phyloP scores from a whole-genome alignment of 1,140 invertebrate species.

The Tetraneura akinire region DNA sequence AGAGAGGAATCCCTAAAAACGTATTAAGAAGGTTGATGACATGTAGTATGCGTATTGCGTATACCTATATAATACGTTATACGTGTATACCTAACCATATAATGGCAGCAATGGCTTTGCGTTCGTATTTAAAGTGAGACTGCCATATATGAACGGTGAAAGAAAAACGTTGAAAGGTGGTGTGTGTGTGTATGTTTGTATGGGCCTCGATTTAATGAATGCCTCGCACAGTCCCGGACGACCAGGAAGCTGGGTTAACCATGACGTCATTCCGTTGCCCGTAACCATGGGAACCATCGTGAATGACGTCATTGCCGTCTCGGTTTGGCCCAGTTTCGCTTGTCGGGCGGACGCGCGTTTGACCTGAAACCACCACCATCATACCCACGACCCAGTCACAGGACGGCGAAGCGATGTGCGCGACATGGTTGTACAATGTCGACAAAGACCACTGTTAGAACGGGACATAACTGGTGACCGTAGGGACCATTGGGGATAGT shows the following conservation, averaged over 20 bases:
- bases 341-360: slow-evolving; percentile 38
- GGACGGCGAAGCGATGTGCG: not conserved
- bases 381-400: too few species aligned
- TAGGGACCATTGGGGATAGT: not conserved
- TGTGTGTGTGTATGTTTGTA: not conserved
- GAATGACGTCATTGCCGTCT: slow-evolving; percentile 49
- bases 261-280: slow-evolving; percentile 35
- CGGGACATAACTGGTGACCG: slow-evolving; percentile 7
- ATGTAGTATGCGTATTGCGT: too few species aligned
- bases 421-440: not conserved
- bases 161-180: slow-evolving; percentile 6
- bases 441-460: not conserved
- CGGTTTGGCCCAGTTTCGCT: slow-evolving; percentile 40
- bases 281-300: slow-evolving; percentile 22
- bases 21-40: not conserved
- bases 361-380: slow-evolving; percentile 29
- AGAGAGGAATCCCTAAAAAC: not conserved
- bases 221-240: slow-evolving; percentile 35
- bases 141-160: not conserved
- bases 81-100: not conserved
- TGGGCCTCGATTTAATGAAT: slow-evolving; percentile 43
- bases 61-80: too few species aligned
- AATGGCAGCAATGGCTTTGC: not conserved
- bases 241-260: slow-evolving; percentile 50
- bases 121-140: not conserved